Evolutionary conservation across 2,113 vertebrate species (phyloP).

Genomic region (Trochalopteron elliotii): DNA sequence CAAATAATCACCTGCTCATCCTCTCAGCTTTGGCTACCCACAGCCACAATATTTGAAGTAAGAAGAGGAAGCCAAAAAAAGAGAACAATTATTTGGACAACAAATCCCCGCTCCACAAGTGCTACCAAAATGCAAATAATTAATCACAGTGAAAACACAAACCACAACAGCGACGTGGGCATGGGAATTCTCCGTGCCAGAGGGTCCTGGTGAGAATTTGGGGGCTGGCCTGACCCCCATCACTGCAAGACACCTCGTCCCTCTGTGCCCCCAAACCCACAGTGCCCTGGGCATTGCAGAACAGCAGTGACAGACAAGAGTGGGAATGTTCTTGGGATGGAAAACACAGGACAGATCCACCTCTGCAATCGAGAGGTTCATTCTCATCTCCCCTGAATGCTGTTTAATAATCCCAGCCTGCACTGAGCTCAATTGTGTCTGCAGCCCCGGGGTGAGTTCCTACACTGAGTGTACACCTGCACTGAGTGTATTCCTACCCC

Average conservation of each 20-base stretch:
- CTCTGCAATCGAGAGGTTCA: background rate
- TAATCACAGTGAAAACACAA: background rate
- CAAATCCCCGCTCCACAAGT: background rate
- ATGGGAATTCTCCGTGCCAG: background rate
- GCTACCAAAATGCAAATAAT: background rate
- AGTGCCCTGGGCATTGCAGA: background rate
- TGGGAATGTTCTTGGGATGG: background rate
- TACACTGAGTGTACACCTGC: too few relatives aligned
- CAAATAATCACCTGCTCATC: background rate
- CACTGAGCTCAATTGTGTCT: fast-evolving
- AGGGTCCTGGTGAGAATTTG: background rate
- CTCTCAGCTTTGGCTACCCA: background rate
- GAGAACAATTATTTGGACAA: background rate
- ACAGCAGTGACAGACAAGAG: fast-evolving
- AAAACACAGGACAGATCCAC: fast-evolving
- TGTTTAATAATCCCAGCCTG: background rate
- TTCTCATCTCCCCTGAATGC: background rate
- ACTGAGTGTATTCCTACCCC: too few relatives aligned
- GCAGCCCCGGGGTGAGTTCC: fast-evolving
- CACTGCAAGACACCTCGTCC: background rate
- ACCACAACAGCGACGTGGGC: background rate
- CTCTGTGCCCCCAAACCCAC: background rate
- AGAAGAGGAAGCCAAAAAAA: background rate
- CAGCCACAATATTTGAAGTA: background rate
- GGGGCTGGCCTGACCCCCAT: background rate